Evolutionary conservation across 2,797 vertebrate genomes (phyloP), one percentile per base, ranked within the genome.

Genomic region (Anniella stebbinsi): DNA sequence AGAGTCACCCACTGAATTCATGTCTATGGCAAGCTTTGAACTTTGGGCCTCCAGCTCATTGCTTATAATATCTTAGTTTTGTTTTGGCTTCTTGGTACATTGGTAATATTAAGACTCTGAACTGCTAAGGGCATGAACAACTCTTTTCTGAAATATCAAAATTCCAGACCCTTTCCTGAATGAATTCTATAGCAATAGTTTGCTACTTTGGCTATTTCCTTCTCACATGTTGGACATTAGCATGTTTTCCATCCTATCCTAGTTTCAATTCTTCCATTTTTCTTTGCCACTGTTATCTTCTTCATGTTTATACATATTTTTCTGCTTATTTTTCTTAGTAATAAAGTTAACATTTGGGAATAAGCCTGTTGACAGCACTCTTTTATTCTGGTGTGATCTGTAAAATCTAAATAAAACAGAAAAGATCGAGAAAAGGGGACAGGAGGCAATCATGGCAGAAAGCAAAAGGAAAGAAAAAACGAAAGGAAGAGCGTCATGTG

Each of bases 61-160:
- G 51, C 25, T n/a, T 8, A 45, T 48, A 1, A 12, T 84, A 10
- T 66, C 13, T 80, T 80, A 10, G 25, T 28, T 77, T 77, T 77
- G 54, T 60, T 80, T 36, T 36, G 51, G 51, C 33, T 80, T 13
- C 33, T 57, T 60, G n/a, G 33, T 60, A 45, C 25, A 76, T 25
- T 73, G 81, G 75, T 94, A 86, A 67, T 94, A 92, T 90, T 93
- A 60, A 92, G 57, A 77, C 33, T 92, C 91, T 63, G 83, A 91
- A 93, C 80, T 38, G 7, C 12, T 76, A 66, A 84, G 67, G 54
- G 28, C 67, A 48, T 70, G 18, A 87, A 57, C n/a, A 89, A 67
- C 30, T 23, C 13, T 51, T 60, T 83, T 13, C 30, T 48, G 78
- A 45, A 90, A 33, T 4, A 86, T 25, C 41, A 78, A 38, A 51